Evolutionary conservation across 2,888 invertebrate genomes (phyloP).

Genomic region (Eupithecia subfuscata): DNA sequence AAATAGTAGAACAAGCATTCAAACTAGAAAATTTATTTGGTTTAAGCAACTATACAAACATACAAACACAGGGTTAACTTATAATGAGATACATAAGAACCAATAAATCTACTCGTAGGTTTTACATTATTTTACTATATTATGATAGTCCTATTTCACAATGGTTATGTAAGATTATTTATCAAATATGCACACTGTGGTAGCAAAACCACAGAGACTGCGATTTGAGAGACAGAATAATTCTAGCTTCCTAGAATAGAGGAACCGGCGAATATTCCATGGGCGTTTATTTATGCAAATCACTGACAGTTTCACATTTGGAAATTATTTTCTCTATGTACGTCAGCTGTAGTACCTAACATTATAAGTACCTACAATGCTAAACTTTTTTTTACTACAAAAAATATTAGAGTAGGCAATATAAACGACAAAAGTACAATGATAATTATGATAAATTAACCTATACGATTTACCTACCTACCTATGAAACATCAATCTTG

Average conservation of each 20-base stretch:
- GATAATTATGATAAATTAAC: background rate
- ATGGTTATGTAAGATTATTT: background rate
- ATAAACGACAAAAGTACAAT: background rate
- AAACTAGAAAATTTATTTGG: background rate
- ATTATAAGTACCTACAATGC: background rate
- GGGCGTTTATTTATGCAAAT: slow-evolving; percentile 25
- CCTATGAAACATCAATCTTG: too few species aligned
- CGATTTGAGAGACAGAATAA: slow-evolving; percentile 23
- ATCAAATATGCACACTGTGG: slow-evolving; percentile 14
- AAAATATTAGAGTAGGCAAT: background rate
- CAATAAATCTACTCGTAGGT: too few species aligned
- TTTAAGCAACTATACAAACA: too few species aligned
- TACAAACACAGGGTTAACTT: too few species aligned
- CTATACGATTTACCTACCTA: too few species aligned
- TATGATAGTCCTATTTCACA: background rate
- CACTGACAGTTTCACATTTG: slow-evolving; percentile 18
- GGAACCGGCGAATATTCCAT: slow-evolving; percentile 21
- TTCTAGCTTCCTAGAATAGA: slow-evolving; percentile 24
- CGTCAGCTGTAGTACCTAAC: background rate
- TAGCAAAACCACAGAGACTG: slow-evolving; percentile 13
- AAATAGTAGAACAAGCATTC: background rate
- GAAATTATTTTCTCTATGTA: background rate
- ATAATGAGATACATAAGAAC: too few species aligned
- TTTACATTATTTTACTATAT: too few species aligned
- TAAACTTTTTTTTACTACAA: background rate